A percentile compares a stretch with the other conserved stretches of the same genome.
Evolutionary conservation across 2,888 invertebrate genomes (phyloP).

Genomic region (Sesamia inferens): DNA sequence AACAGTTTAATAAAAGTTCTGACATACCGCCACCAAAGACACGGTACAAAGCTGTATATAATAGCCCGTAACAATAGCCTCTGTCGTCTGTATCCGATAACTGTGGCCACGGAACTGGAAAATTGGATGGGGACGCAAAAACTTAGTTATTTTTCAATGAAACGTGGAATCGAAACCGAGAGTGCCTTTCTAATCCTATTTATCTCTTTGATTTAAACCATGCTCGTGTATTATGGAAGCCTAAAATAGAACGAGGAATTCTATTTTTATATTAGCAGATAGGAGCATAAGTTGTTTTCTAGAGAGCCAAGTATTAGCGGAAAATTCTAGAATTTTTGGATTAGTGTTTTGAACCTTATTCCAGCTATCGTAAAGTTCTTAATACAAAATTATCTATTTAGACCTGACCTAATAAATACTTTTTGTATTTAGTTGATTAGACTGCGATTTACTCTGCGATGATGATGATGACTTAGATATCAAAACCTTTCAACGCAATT

Average conservation of each 20-base stretch:
- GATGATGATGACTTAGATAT: no score
- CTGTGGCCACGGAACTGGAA: constrained; percentile 66
- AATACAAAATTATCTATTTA: no score
- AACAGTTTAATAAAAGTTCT: background rate
- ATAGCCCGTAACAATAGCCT: constrained; percentile 17
- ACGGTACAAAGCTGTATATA: background rate
- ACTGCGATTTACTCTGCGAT: no score
- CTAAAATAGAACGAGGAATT: constrained; percentile 33
- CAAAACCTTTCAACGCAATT: constrained; percentile 10
- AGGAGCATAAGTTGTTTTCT: background rate
- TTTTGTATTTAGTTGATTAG: no score
- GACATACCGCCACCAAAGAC: background rate
- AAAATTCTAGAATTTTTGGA: no score
- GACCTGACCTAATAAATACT: no score
- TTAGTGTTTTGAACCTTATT: no score
- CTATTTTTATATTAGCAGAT: constrained; percentile 17
- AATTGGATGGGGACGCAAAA: constrained; percentile 69
- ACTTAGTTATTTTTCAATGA: constrained; percentile 68
- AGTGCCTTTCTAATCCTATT: constrained; percentile 52
- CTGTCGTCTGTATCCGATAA: constrained; percentile 57
- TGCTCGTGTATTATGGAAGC: constrained; percentile 30
- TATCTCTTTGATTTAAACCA: constrained; percentile 62
- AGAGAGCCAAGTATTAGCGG: background rate
- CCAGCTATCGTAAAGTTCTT: no score
- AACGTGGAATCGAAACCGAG: constrained; percentile 69